Percentiles rank a stretch among this genome's conserved stretches.
Evolutionary conservation across 2,797 vertebrate species (phyloP).

Genomic region (Propithecus deckenii): DNA sequence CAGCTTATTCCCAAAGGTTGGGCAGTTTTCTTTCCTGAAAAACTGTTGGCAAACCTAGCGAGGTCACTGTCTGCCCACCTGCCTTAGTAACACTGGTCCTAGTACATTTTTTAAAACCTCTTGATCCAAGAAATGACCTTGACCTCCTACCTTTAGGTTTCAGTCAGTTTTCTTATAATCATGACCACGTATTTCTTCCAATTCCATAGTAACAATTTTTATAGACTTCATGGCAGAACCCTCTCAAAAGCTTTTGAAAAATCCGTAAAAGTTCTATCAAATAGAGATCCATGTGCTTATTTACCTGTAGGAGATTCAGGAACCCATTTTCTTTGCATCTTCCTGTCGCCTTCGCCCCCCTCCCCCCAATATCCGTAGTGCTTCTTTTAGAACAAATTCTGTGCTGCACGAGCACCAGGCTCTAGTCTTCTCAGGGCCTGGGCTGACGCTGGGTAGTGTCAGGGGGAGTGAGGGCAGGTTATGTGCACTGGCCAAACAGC

Average conservation of each 20-base stretch:
- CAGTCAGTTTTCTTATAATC: neutral
- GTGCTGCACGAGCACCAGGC: neutral
- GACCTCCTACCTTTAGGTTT: neutral
- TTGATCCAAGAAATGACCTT: neutral
- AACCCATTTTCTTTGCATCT: neutral
- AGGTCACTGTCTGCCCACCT: neutral
- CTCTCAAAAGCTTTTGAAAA: neutral
- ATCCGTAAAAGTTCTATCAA: neutral
- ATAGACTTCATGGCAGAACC: neutral
- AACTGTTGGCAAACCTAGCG: neutral
- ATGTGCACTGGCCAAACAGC: accelerated
- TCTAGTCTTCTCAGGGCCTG: neutral
- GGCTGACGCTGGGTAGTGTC: neutral
- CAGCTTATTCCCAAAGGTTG: neutral
- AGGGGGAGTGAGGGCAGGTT: neutral
- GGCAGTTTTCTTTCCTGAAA: neutral
- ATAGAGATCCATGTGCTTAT: neutral
- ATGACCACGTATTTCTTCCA: neutral
- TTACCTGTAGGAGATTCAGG: neutral
- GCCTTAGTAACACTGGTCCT: neutral
- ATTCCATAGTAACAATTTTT: neutral
- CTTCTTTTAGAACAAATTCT: neutral
- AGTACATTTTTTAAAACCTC: neutral
- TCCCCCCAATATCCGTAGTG: neutral
- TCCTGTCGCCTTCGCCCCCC: too few relatives aligned